phyloP scores from a whole-genome alignment of 2,113 vertebrate species.

The Pseudolaguvia tuberculata region DNA sequence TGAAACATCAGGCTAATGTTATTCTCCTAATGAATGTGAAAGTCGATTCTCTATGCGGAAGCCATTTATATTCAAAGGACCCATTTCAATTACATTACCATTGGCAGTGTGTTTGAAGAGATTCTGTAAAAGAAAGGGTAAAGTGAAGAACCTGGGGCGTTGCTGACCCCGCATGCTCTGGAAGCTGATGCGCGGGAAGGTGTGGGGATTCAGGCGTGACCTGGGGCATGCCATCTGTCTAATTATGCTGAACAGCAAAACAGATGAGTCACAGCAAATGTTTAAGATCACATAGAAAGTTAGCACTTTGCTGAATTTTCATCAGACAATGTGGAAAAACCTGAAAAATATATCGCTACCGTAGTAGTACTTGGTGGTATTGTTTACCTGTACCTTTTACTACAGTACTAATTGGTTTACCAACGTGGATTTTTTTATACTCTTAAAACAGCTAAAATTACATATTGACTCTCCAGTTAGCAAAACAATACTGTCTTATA shows the following conservation, averaged over 20 bases:
- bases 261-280: conserved; percentile 30
- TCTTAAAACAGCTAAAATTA: background rate
- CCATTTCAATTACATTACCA: conserved; percentile 24
- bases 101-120: conserved; percentile 20
- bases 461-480: background rate
- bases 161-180: conserved; percentile 4
- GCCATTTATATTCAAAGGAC: background rate
- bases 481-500: too few species aligned
- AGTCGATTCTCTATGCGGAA: background rate
- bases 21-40: conserved; percentile 3
- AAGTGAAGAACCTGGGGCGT: conserved; percentile 1
- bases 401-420: background rate
- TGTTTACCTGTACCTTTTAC: background rate
- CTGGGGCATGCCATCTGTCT: conserved; percentile 32
- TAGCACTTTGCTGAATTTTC: background rate
- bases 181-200: conserved; percentile 9
- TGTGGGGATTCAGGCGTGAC: conserved; percentile 1
- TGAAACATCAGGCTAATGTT: background rate
- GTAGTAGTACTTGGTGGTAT: background rate
- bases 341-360: background rate
- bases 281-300: background rate
- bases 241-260: conserved; percentile 20
- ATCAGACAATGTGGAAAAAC: background rate
- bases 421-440: background rate
- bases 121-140: conserved; percentile 30